Conservation (phyloP, 2,797 vertebrate genomes). For the Silurus aristotelis region DNA sequence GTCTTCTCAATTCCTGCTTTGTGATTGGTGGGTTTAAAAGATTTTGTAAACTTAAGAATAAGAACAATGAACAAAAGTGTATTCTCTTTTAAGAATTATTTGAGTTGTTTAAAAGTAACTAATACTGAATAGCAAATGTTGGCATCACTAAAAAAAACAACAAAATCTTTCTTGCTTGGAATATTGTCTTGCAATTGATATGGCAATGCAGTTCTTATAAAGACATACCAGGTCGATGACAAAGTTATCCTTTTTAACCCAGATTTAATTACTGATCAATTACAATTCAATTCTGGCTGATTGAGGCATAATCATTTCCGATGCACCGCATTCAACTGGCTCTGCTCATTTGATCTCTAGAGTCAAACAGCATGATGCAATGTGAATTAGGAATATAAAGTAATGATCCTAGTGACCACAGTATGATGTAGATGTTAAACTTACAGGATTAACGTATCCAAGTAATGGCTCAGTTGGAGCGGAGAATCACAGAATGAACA, state of each 20-base stretch:
- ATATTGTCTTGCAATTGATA: not conserved
- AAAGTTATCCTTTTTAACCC: not conserved
- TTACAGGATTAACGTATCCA: not conserved
- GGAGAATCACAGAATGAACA: not conserved
- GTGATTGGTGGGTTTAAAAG: not conserved
- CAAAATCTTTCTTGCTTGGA: not conserved
- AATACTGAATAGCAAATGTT: not conserved
- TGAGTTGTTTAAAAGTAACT: not conserved
- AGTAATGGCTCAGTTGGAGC: not conserved
- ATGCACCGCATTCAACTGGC: not conserved
- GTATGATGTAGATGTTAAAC: not conserved
- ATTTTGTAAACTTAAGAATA: not conserved
- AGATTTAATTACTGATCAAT: slow-evolving; percentile 13
- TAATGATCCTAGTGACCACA: not conserved
- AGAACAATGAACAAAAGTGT: not conserved
- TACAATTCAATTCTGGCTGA: slow-evolving; percentile 9
- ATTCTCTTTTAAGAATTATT: not conserved
- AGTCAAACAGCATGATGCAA: not conserved
- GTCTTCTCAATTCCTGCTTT: not conserved
- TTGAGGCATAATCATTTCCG: slow-evolving; percentile 3
- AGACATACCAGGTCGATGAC: not conserved
- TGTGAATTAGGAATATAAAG: not conserved
- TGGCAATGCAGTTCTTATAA: not conserved
- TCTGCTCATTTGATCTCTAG: slow-evolving; percentile 2
- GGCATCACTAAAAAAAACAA: not conserved